Conservation (phyloP, 2,888 invertebrate genomes). For the Folsomia candida region DNA sequence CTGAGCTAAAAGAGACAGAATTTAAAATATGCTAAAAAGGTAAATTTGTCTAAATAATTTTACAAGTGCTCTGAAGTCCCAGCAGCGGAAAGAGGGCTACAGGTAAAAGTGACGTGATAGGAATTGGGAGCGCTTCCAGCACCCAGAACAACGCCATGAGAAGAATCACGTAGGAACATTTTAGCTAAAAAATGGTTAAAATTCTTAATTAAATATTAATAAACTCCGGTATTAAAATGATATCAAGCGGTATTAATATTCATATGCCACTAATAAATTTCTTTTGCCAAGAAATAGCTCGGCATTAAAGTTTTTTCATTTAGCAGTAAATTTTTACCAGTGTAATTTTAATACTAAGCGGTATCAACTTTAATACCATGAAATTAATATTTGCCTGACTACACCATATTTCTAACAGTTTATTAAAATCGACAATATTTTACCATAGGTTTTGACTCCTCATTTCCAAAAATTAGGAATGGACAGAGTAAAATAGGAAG, state of each 20-base stretch:
- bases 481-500: neutral
- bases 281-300: too few species aligned
- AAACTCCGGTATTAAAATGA: too few species aligned
- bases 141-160: constrained; percentile 83
- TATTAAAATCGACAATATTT: neutral
- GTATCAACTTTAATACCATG: too few species aligned
- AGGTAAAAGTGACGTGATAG: constrained; percentile 78
- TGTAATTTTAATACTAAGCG: too few species aligned
- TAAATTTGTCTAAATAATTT: constrained; percentile 24
- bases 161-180: constrained; percentile 73
- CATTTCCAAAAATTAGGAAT: neutral
- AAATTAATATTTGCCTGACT: too few species aligned
- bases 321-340: too few species aligned
- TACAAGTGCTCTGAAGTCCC: constrained; percentile 65
- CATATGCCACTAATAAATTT: too few species aligned
- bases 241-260: too few species aligned
- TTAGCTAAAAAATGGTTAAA: neutral
- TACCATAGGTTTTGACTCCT: neutral
- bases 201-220: neutral
- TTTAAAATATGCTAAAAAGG: neutral
- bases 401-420: too few species aligned
- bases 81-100: constrained; percentile 77
- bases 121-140: constrained; percentile 74
- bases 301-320: too few species aligned
- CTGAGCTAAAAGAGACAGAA: too few species aligned